Base-by-base conservation (phyloP, 2,888 invertebrate species). In the Stenotaenia linearis region DNA sequence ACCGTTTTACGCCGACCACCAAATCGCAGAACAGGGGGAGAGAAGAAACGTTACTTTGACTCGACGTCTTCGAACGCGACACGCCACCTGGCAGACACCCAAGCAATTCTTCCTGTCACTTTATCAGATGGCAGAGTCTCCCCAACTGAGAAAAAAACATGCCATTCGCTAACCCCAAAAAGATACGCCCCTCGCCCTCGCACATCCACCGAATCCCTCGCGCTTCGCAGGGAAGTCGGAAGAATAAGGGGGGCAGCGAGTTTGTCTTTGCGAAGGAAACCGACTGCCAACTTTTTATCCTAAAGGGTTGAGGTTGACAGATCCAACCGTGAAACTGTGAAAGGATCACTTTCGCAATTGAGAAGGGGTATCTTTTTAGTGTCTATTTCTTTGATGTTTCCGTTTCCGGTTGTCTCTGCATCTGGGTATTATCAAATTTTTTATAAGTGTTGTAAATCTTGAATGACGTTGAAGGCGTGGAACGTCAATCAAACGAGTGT, bases 11-110 rank as follows among this genome's bases (percentile, higher is more conserved):
- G 25, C 25, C 69, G 69, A 69, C 69, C 69, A 69, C 69, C 69
- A 1, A 25, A 69, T 69, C 69, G 69, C 28, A 28, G 69, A 25
- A 69, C 28, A 28, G 69, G 28, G 69, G 50, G 50, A 18, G n/a
- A 32, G n/a, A 45, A 28, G 25, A 69, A 69, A 69, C 69, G 69
- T 69, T 28, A 69, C 28, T 15, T 28, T 69, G 25, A 18, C 9
- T 9, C 32, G 5, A 6, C 9, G 4, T 50, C 50, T 18, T 50
- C 50, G 50, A 50, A 50, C 50, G 50, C 50, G 28, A 69, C 69
- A 69, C 25, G 69, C 69, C 69, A 69, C 69, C 69, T 69, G 69
- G 69, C 69, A 69, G 69, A 69, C 69, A 69, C 69, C 69, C 69
- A 69, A 69, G 69, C 69, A 69, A 69, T 69, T 69, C 69, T 69